Evolutionary conservation across 2,888 invertebrate genomes (phyloP).

Genomic region (Phania funesta): DNA sequence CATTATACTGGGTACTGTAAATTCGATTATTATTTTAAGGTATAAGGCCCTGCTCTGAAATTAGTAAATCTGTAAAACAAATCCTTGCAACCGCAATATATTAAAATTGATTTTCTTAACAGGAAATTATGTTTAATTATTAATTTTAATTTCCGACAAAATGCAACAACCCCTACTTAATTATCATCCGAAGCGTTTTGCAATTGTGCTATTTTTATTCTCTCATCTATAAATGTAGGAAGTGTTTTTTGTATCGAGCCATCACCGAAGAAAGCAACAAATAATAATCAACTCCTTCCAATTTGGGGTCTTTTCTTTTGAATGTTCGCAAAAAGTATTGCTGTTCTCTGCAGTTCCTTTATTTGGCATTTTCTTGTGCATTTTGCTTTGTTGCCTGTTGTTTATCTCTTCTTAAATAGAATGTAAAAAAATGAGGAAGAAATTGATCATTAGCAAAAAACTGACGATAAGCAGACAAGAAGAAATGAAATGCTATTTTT

Average conservation of each 20-base stretch:
- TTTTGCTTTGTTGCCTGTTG: not conserved
- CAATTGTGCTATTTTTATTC: not conserved
- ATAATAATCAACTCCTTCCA: slow-evolving; percentile 27
- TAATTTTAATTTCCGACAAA: no score
- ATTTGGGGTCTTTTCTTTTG: slow-evolving; percentile 13
- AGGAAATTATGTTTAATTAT: no score
- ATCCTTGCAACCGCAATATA: no score
- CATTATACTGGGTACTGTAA: no score
- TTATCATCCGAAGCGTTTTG: no score
- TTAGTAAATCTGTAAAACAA: no score
- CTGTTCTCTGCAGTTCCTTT: slow-evolving; percentile 46
- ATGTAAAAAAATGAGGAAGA: not conserved
- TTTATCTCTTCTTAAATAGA: slow-evolving; percentile 1
- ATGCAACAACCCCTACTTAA: no score
- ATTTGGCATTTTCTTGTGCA: slow-evolving; percentile 15
- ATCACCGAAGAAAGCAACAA: slow-evolving; percentile 27
- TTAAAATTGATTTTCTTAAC: no score
- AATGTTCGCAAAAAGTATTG: slow-evolving; percentile 40
- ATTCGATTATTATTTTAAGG: no score
- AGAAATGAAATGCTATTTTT: slow-evolving; percentile 39
- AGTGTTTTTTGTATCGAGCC: not conserved
- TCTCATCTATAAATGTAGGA: not conserved
- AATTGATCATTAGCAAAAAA: slow-evolving; percentile 44
- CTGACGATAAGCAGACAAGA: slow-evolving; percentile 10
- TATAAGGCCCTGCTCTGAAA: no score